Evolutionary conservation across 2,888 invertebrate genomes (phyloP), one percentile per base, ranked within the genome.

Genomic region (Brachynemurus nebulosus): DNA sequence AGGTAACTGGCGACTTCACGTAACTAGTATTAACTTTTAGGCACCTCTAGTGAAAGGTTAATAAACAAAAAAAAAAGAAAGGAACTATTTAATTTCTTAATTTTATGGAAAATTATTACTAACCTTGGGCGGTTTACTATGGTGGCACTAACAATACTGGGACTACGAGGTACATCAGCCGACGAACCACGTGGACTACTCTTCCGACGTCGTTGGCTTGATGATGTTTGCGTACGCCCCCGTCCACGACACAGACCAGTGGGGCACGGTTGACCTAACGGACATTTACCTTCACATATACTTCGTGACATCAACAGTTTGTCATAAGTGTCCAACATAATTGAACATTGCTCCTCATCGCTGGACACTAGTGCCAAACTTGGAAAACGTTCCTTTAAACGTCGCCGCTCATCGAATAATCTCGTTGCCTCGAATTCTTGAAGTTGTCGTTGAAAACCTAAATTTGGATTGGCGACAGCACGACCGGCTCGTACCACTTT

Each of bases 391-490:
- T 89, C 88, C 55, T 85, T 80, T 47, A 93, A 66, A 40, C 90
- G 74, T 48, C 82, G 75, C 45, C 91, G 72, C 64, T 92, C 91
- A 84, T 89, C 59, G 9, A 62, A 56, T 12, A 91, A 69, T 56
- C 81, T 79, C 53, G 76, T 79, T 45, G 77, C 74, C 64, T 92
- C 91, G 58, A 89, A 96, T 52, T 91, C 89, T 59, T 90, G 88
- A 52, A 96, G 71, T 64, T 96, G 96, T 54, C 83, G 78, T 63
- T 93, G 92, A 67, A 96, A 96, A 55, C 95, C 95, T 48, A 86
- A 76, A 69, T 96, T 96, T 18, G 96, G 96, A 71, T 93, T 93
- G 59, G 95, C 95, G 36, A 92, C 86, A 1, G 85, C 80, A 47
- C 95, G 75, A 30, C 92, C 91, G 1, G 89, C 89, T 48, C 92